Evolutionary conservation across 2,797 vertebrate genomes (phyloP).

Genomic region (Pteropus rufus): DNA sequence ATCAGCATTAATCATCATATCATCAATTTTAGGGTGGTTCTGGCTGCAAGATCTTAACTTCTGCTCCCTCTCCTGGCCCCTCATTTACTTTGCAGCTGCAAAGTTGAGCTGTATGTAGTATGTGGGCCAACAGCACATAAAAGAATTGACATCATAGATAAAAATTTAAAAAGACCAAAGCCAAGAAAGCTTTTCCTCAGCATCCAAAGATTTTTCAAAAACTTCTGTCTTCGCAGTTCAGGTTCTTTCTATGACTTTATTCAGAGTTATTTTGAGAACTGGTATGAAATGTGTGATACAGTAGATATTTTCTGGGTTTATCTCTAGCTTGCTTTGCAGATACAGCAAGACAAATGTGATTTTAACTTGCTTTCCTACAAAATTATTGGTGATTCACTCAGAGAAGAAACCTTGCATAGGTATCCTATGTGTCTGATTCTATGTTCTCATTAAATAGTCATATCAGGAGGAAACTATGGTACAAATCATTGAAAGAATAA

Average conservation of each 20-base stretch:
- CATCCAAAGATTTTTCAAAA: neutral
- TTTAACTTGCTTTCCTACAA: neutral
- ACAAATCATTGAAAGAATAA: neutral
- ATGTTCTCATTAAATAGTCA: neutral
- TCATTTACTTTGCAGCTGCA: neutral
- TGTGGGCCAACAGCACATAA: neutral
- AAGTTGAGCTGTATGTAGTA: neutral
- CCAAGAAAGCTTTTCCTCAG: neutral
- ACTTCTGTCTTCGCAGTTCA: neutral
- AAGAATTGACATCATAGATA: neutral
- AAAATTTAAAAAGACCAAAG: neutral
- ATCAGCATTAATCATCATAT: neutral
- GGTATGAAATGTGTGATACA: neutral
- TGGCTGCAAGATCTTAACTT: neutral
- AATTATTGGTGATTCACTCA: neutral
- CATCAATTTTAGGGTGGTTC: neutral
- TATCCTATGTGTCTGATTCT: neutral
- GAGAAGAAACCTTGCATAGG: neutral
- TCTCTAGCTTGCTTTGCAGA: neutral
- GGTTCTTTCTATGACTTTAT: neutral
- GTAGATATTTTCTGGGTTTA: neutral
- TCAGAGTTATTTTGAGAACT: neutral
- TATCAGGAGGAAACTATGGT: neutral
- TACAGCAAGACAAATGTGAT: neutral
- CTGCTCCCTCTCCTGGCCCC: neutral